A percentile compares a stretch with the other conserved stretches of the same genome.
phyloP scores from a whole-genome alignment of 1,140 invertebrate genomes.

The Lordiphosa stackelbergi region DNA sequence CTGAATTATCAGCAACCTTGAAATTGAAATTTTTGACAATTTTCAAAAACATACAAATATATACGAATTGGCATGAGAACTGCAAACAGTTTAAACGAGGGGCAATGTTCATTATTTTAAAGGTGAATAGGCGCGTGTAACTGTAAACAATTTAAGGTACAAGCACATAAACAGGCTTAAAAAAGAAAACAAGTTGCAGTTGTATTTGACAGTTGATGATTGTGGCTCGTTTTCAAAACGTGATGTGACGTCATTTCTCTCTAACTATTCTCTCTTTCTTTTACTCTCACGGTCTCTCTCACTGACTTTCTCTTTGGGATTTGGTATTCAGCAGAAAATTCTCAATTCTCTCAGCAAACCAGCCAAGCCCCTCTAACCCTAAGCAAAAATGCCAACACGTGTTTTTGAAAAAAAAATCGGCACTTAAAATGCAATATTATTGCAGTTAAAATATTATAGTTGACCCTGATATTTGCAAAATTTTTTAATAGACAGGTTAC shows the following conservation, averaged over 20 bases:
- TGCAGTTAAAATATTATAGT: too few species aligned
- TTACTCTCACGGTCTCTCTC: constrained; percentile 1
- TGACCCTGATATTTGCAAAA: neutral
- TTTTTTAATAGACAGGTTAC: too few species aligned
- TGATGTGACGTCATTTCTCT: constrained; percentile 12
- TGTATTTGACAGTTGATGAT: constrained; percentile 7
- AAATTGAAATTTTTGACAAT: constrained; percentile 29
- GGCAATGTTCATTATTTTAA: neutral
- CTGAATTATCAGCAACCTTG: constrained; percentile 24
- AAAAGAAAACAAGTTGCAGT: neutral
- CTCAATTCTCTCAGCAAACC: constrained; percentile 14
- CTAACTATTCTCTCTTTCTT: constrained; percentile 7
- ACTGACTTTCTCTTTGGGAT: neutral
- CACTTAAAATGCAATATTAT: neutral
- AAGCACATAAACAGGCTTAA: neutral
- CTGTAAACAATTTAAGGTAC: neutral
- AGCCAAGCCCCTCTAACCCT: constrained; percentile 40
- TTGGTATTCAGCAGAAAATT: constrained; percentile 33
- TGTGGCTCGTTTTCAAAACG: constrained; percentile 10
- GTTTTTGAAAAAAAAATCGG: constrained; percentile 11
- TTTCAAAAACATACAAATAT: neutral
- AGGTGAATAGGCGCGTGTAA: neutral
- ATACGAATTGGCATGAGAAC: constrained; percentile 2
- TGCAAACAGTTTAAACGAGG: neutral
- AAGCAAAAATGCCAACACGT: constrained; percentile 35